Evolutionary conservation across 1,140 invertebrate genomes (phyloP), one percentile per base, ranked within the genome.

Genomic region (Gryllus bimaculatus): DNA sequence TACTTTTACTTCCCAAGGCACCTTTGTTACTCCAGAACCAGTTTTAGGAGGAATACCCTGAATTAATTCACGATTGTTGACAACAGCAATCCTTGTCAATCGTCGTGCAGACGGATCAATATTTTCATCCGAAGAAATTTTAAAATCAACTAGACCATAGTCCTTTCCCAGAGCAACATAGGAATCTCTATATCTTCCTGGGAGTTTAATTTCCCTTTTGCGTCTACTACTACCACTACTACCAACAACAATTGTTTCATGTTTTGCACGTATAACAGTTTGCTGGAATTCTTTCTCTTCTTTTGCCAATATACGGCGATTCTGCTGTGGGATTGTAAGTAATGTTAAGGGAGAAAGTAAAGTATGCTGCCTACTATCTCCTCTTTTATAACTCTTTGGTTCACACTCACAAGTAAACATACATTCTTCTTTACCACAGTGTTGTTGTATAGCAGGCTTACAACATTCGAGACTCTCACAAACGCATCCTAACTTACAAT

Each of bases 381-480:
- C 54, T 66, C 54, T 66, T 18, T 18, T 66, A 66, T 66, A 66
- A 66, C 54, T 66, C 18, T 66, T 10, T 10, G 54, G 54, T 39
- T 82, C 81, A 82, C 88, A 88, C 18, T 77, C 81, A 80, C 88
- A 88, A 74, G 83, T 81, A 77, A 88, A 87, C 84, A 88, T 87
- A 80, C 88, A 88, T 21, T 85, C 80, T 6, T 82, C 74, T 80
- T 83, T 82, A 47, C 85, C 84, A 80, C 88, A 88, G 82, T 88
- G 87, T 75, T 84, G 74, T 13, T 47, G n/a, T 21, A 47, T 47
- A 47, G 78, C 73, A 18, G 78, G 47, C 47, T 48, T 47, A 26
- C 47, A 77, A 18, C 13, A 7, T 20, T 81, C 73, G 15, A 88
- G 82, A 80, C 85, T 87, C n/a, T 83, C 83, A 81, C 88, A 88